Base-by-base conservation (phyloP, 2,888 invertebrate species). In the Sarcophaga variegata region DNA sequence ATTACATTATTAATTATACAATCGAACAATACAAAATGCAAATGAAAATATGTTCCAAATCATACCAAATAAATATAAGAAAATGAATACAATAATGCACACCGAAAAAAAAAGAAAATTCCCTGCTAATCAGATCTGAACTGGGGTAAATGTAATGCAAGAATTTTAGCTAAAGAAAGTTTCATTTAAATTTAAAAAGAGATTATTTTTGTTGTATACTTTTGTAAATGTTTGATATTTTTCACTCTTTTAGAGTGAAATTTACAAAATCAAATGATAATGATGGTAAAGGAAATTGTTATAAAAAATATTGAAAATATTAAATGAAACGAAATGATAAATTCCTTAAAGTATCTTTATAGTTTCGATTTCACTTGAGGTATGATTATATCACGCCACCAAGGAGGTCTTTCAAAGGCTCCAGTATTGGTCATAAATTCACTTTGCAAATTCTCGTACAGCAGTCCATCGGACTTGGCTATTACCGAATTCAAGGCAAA, bases 401-500 rank as follows among this genome's bases (percentile, higher is more conserved):
- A 97, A 2, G 94, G 89, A 3, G 97, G 96, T 77, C 97, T 94
- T 89, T 96, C 95, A 92, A 96, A 95, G 2, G 95, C 95, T 6
- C 95, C 95, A 0, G 95, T 95, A 89, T 95, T 95, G 88, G 95
- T 95, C 94, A 96, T 96, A 92, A 97, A 95, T 86, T 95, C 95
- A 86, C 95, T 95, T 92, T 97, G 96, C 20, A 97, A 94, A 91
- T 96, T 96, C 92, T 97, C 96, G 92, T 90, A 97, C 74, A 93
- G 89, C 45, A 92, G 86, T 88, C 98, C 98, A 94, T 98, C 97
- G 47, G 97, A 96, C 91, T 94, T 95, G 76, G 97, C 98, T 22
- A 98, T 94, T 59, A 97, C 96, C 45, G 98, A 98, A 93, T 98
- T 97, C 17, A 98, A 94, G 59, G 98, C 96, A 92, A 97, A 98